Base-by-base conservation (phyloP, 2,797 vertebrate species). In the Cheirogaleus major region DNA sequence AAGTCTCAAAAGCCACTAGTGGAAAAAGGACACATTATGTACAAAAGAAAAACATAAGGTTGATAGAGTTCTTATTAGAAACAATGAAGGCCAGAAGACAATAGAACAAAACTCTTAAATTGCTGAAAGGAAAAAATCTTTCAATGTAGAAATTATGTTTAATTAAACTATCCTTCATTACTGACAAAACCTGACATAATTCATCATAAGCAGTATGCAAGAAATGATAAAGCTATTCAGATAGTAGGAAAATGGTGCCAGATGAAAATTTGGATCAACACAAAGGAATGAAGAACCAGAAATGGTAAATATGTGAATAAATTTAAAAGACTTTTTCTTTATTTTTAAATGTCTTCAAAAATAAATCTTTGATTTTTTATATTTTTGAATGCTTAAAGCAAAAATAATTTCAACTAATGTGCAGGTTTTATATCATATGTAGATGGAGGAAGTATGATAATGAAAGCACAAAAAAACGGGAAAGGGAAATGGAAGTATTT, bases 271-370 rank as follows among this genome's bases (percentile, higher is more conserved):
- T 57, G n/a, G 32, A 55, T 67, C 41, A 45, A 57, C 7, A 20
- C 52, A 89, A 83, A 83, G 32, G 15, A 69, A 82, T 65, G 35
- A 70, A 93, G 69, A 76, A 45, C 7, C 2, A 65, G 48, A 65
- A 30, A 73, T 38, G 13, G 14, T 48, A 65, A 93, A 57, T 67
- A 35, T 41, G 14, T 89, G 32, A 52, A 9, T 38, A 75, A 35
- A 57, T 69, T 45, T 67, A 73, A 81, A 52, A 82, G 17, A 63
- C 38, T 35, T 61, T 69, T 65, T 50, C 10, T 23, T 25, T 12
- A 57, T 38, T 83, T 93, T 75, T 41, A 83, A 89, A 89, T 83
- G 7, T 67, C 86, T 83, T 89, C 13, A 50, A 75, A 89, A 94
- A 82, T 65, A 83, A 48, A n/a, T 65, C n/a, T 65, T 65, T 65